Conservation (phyloP, 2,888 invertebrate genomes). For the Halictus quadricinctus region DNA sequence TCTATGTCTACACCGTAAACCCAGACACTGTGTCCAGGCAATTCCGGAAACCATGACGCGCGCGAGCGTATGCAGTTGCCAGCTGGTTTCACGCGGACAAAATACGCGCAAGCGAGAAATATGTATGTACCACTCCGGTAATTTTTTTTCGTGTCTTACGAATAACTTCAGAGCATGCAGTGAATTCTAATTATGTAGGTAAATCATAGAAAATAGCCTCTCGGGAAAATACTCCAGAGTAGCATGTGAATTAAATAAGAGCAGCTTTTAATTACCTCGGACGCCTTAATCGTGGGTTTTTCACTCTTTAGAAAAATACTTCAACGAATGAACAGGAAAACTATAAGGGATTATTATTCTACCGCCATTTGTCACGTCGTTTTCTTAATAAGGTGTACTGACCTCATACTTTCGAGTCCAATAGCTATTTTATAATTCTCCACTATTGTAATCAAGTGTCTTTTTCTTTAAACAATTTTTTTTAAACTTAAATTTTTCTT, state of each 20-base stretch:
- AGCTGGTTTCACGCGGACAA: slow-evolving; percentile 8
- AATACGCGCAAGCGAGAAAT: slow-evolving; percentile 21
- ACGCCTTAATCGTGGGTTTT: slow-evolving; percentile 10
- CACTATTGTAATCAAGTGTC: not conserved
- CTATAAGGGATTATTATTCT: not conserved
- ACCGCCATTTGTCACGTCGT: not conserved
- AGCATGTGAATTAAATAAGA: slow-evolving; percentile 44
- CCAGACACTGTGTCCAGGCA: not conserved
- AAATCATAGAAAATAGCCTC: slow-evolving; percentile 33
- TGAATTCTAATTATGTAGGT: slow-evolving; percentile 45
- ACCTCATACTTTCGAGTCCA: not conserved
- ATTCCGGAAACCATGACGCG: not conserved
- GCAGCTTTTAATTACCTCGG: slow-evolving; percentile 28
- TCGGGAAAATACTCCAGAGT: slow-evolving; percentile 11
- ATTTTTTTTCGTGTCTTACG: slow-evolving; percentile 17
- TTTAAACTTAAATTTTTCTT: no score
- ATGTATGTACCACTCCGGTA: not conserved
- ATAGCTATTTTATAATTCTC: not conserved
- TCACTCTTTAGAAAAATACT: not conserved
- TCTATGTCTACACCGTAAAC: not conserved
- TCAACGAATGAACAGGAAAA: not conserved
- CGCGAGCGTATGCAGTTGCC: not conserved
- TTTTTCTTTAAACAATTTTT: not conserved
- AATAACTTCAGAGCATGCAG: slow-evolving; percentile 25
- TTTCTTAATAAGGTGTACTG: not conserved